Evolutionary conservation across 2,113 vertebrate species (phyloP).

Genomic region (Psilopsiagon aurifrons): DNA sequence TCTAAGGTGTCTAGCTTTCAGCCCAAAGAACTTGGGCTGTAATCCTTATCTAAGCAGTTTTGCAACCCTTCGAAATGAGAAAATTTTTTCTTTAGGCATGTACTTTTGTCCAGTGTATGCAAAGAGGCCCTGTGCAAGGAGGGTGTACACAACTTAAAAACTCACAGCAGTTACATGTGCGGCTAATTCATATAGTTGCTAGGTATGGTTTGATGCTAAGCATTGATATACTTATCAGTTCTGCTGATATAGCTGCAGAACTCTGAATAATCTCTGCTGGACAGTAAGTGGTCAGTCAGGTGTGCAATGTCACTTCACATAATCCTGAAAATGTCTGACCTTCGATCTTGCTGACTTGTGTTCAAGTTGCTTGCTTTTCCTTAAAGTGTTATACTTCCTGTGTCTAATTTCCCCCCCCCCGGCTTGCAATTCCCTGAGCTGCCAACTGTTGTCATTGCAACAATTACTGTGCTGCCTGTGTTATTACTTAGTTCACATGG

Average conservation of each 20-base stretch:
- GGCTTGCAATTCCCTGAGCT: neutral
- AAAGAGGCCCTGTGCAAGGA: neutral
- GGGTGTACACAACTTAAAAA: accelerated
- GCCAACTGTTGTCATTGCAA: neutral
- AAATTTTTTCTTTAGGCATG: neutral
- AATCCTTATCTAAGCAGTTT: neutral
- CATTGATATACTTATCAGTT: neutral
- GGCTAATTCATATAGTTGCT: accelerated
- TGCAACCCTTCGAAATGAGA: neutral
- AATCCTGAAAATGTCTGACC: neutral
- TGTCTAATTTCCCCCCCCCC: neutral
- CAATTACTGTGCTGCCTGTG: conserved; percentile 1
- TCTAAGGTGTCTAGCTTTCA: neutral
- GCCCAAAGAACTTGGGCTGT: neutral
- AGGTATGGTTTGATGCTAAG: neutral
- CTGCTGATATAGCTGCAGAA: neutral
- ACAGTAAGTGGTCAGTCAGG: neutral
- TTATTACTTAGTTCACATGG: neutral
- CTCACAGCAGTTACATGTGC: neutral
- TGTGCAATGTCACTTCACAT: neutral
- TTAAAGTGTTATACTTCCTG: neutral
- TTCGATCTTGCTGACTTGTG: neutral
- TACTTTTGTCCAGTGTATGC: neutral
- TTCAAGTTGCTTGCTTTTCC: neutral
- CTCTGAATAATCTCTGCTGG: neutral